Evolutionary conservation across 2,113 vertebrate genomes (phyloP).

Genomic region (Glareola pratincola): DNA sequence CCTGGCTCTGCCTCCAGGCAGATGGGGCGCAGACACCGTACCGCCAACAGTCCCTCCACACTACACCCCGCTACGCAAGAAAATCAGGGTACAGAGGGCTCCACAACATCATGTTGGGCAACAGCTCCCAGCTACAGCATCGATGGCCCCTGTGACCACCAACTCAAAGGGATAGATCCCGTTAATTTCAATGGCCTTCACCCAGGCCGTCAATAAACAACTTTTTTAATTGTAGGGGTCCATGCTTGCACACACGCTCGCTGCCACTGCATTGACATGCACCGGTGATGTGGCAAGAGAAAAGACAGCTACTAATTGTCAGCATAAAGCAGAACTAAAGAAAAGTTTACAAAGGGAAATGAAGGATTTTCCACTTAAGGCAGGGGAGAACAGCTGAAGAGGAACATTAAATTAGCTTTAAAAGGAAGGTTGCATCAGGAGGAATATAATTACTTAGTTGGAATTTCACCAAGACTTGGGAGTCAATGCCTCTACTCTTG

Average conservation of each 20-base stretch:
- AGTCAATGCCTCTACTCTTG: constrained; percentile 35
- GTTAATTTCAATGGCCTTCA: neutral
- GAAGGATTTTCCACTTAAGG: constrained; percentile 15
- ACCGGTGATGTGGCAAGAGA: neutral
- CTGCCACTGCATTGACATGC: neutral
- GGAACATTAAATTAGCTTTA: constrained; percentile 36
- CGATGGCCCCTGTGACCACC: neutral
- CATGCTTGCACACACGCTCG: accelerated
- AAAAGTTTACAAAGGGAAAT: constrained; percentile 31
- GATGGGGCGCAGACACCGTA: neutral
- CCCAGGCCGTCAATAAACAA: neutral
- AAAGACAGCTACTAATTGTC: neutral
- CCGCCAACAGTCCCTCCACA: neutral
- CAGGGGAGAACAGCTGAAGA: neutral
- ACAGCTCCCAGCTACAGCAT: neutral
- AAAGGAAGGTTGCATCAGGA: neutral
- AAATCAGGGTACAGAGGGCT: neutral
- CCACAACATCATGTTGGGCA: neutral
- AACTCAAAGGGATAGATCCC: neutral
- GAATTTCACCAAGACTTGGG: constrained; percentile 36
- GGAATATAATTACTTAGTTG: constrained; percentile 8
- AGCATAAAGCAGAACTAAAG: neutral
- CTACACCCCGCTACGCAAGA: neutral
- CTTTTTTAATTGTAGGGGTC: neutral
- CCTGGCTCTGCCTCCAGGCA: neutral